Evolutionary conservation across 2,113 vertebrate genomes (phyloP), one percentile per base, ranked within the genome.

Genomic region (Phaethon lepturus): DNA sequence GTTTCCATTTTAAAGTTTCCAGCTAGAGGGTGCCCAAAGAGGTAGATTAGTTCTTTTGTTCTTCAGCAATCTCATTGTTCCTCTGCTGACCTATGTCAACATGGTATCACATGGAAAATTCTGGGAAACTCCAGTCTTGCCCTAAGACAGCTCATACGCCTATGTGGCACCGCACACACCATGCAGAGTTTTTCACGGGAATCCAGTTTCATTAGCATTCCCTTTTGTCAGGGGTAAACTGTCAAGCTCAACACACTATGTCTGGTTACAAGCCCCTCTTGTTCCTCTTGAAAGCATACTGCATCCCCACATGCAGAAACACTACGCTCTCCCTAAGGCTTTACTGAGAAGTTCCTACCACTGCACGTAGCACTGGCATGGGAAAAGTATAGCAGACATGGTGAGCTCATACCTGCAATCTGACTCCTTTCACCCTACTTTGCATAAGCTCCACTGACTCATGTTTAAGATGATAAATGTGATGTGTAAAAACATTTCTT

Each of bases 291-390:
- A 59, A 35, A 71, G n/a, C 17, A 17, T 12, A 10, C 42, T 45
- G 10, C 7, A 3, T 45, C 42, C 38, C 25, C 49, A 29, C 0
- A 0, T 13, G 26, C 40, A 73, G 53, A 59, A 86, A 42, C 15
- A 13, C 17, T 14, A 2, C 12, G 12, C 7, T 83, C 11, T 73
- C 63, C 42, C 55, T 28, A 35, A 23, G 12, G 29, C 20, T 72
- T 62, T 33, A 12, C 11, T 56, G 17, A 28, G 40, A 67, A 52
- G 11, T 38, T 31, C 10, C 68, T 47, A 4, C 16, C 68, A 7
- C 72, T 42, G 24, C 6, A 11, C 0, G 0, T 38, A 67, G 67
- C 38, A 63, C 52, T 31, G 9, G 28, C 22, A 55, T 44, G 19
- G 40, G 25, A 55, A 33, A 76, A 79, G 6, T 28, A 11, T 0